Base-by-base conservation (phyloP, 2,797 vertebrate species). In the Rhinophrynus dorsalis region DNA sequence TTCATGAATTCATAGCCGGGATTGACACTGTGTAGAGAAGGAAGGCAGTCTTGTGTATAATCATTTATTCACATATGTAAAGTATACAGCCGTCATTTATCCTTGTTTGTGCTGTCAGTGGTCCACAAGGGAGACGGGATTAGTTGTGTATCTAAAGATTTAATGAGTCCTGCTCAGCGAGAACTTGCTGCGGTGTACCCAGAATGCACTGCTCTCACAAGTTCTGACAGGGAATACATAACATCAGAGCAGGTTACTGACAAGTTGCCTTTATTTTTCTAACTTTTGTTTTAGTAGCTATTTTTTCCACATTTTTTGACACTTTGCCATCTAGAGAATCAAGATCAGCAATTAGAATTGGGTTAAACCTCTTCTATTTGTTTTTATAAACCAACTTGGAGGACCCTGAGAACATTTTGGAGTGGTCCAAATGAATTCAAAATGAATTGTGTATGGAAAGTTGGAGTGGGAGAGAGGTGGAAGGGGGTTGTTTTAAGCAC, bases 151-250 rank as follows among this genome's bases (percentile, higher is more conserved):
- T 27, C 61, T 40, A 6, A 40, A 20, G 47, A 11, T 32, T 51
- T 64, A 64, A 64, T 64, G 61, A 64, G 61, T n/a, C 32, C 61
- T 4, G 30, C 33, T 38, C 11, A n/a, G n/a, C n/a, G n/a, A n/a
- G n/a, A n/a, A n/a, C n/a, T n/a, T n/a, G n/a, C 37, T 5, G 37
- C 37, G 13, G 37, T 13, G 6, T 40, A 40, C 61, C 61, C 61
- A 64, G 6, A 64, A 64, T 64, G 45, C 61, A 64, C 21, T 2
- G 9, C 47, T 37, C 21, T 13, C 30, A 27, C 9, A 45, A 2
- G 7, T 17, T 23, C 47, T 51, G 30, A 18, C 24, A 33, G n/a
- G n/a, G n/a, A n/a, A n/a, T n/a, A n/a, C n/a, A 33, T 33, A 29
- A 33, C 17, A 33, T 47, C 40, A 30, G n/a, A 3, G 27, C 58